phyloP scores from a whole-genome alignment of 2,113 vertebrate species.

The human (Homo sapiens) region DNA sequence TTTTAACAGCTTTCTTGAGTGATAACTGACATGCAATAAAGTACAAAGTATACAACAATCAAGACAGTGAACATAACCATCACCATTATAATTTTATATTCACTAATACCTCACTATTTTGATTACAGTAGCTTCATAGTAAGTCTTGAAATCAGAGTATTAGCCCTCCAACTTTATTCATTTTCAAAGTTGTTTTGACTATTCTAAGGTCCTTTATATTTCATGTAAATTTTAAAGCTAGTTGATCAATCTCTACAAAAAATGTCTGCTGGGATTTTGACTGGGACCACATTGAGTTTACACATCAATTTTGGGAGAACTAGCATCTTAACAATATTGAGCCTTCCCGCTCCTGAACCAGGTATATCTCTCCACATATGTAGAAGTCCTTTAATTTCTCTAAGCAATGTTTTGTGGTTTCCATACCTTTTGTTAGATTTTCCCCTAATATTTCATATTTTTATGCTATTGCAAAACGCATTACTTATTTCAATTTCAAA shows the following conservation, averaged over 20 bases:
- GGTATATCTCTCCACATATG: background rate
- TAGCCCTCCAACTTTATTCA: background rate
- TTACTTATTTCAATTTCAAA: background rate
- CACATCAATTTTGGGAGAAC: background rate
- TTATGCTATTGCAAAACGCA: background rate
- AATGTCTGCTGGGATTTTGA: background rate
- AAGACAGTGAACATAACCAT: background rate
- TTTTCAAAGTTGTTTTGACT: background rate
- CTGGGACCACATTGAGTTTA: background rate
- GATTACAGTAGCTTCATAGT: background rate
- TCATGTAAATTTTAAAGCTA: background rate
- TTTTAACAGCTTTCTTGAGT: background rate
- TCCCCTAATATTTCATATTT: background rate
- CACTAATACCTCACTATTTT: background rate
- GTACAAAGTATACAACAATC: background rate
- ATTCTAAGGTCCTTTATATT: background rate
- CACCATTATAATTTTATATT: background rate
- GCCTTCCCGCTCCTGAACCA: no score
- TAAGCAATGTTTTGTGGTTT: background rate
- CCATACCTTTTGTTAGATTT: background rate
- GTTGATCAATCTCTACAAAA: background rate
- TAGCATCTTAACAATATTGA: background rate
- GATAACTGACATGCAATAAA: background rate
- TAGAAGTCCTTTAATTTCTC: background rate
- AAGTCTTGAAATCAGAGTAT: background rate